Conservation (phyloP, 2,888 invertebrate genomes). For the Meliscaeva auricollis region DNA sequence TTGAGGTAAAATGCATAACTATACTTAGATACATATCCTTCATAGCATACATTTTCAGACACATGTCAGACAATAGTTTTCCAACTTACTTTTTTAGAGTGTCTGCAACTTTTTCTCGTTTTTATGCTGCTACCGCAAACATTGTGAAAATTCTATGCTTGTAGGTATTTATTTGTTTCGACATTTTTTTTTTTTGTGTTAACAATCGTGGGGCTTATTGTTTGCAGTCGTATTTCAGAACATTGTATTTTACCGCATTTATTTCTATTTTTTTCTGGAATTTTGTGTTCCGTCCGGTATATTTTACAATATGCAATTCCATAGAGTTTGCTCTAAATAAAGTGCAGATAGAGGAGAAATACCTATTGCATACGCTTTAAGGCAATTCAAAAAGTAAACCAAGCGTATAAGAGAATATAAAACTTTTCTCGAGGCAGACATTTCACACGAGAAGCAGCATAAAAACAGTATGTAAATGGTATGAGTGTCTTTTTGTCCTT, state of each 20-base stretch:
- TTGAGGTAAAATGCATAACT: too few species aligned
- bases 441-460: constrained; percentile 63
- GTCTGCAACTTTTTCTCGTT: neutral
- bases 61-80: neutral
- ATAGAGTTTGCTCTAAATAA: constrained; percentile 49
- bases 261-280: neutral
- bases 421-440: constrained; percentile 57
- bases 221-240: constrained; percentile 3
- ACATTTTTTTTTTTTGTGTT: neutral
- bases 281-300: constrained; percentile 6
- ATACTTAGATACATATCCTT: neutral
- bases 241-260: constrained; percentile 2
- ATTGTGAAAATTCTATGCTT: neutral
- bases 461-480: too few species aligned
- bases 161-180: constrained; percentile 20
- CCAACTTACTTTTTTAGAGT: neutral
- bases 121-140: neutral
- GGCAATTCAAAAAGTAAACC: constrained; percentile 59
- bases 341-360: constrained; percentile 17
- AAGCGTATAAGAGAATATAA: constrained; percentile 12
- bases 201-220: neutral
- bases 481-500: too few species aligned
- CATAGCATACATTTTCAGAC: neutral
- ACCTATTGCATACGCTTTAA: constrained; percentile 58
- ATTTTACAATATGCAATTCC: constrained; percentile 23